phyloP scores from a whole-genome alignment of 2,888 invertebrate genomes.

The Limnephilus auricula region DNA sequence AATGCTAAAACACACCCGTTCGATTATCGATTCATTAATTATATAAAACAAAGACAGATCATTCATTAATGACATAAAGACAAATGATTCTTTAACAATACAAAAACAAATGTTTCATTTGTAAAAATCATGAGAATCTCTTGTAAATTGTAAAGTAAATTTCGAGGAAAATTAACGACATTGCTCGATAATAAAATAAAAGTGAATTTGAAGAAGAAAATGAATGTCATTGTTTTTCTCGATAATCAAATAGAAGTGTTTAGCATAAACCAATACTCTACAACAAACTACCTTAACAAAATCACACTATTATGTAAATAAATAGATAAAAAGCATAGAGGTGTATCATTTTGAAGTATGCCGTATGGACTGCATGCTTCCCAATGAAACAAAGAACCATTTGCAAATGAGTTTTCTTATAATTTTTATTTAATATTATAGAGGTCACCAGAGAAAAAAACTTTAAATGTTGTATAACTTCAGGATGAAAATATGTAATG shows the following conservation, averaged over 20 bases:
- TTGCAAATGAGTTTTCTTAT: slow-evolving; percentile 46
- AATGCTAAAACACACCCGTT: background rate
- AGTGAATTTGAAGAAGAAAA: too few relatives aligned
- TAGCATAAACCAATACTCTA: slow-evolving; percentile 18
- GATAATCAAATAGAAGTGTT: background rate
- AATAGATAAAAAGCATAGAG: slow-evolving; percentile 22
- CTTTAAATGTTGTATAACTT: background rate
- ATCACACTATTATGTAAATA: background rate
- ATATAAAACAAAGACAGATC: too few relatives aligned
- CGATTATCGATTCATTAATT: background rate
- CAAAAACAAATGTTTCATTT: background rate
- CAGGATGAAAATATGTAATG: background rate
- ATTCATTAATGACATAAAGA: background rate
- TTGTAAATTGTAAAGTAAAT: background rate
- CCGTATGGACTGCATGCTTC: background rate
- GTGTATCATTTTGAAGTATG: slow-evolving; percentile 8
- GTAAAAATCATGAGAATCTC: background rate
- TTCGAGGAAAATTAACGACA: background rate
- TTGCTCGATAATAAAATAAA: background rate
- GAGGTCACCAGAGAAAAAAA: background rate
- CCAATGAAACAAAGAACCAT: slow-evolving; percentile 19
- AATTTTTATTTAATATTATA: slow-evolving; percentile 8
- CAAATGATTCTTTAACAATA: too few relatives aligned
- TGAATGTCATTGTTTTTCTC: background rate
- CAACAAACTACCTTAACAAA: background rate